A percentile compares a stretch with the other conserved stretches of the same genome.
phyloP scores from a whole-genome alignment of 1,140 invertebrate species.

The Caligus rogercresseyi region DNA sequence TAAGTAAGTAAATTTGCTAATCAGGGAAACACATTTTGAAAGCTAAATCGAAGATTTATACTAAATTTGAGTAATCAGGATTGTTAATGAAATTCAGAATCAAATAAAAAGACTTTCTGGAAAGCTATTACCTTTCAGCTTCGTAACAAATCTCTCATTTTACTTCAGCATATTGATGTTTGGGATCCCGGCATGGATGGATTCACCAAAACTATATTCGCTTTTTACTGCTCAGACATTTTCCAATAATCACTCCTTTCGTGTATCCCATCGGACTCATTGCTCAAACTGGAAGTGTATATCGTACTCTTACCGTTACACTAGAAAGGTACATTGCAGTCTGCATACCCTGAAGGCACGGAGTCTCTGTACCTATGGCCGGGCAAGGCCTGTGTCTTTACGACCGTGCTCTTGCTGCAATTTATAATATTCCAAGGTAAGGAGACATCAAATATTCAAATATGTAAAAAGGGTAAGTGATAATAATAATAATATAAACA shows the following conservation, averaged over 20 bases:
- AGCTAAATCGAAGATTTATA: no score
- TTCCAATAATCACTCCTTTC: slow-evolving; percentile 62
- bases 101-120: no score
- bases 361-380: slow-evolving; percentile 70
- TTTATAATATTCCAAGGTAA: slow-evolving; percentile 67
- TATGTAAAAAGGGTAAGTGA: no score
- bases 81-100: no score
- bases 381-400: slow-evolving; percentile 60
- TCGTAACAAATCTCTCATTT: not conserved
- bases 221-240: slow-evolving; percentile 46
- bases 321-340: slow-evolving; percentile 89
- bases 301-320: slow-evolving; percentile 82
- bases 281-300: slow-evolving; percentile 68
- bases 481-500: no score
- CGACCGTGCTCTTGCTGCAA: slow-evolving; percentile 56
- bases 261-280: slow-evolving; percentile 70
- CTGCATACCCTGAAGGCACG: slow-evolving; percentile 75
- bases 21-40: no score
- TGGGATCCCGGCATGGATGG: slow-evolving; percentile 59
- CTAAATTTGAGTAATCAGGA: no score
- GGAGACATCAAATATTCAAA: slow-evolving; percentile 15
- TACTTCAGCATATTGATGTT: slow-evolving; percentile 61
- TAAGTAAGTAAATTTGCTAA: no score
- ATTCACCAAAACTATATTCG: slow-evolving; percentile 50
- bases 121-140: no score